Percentiles rank a stretch among this genome's conserved stretches.
phyloP scores from a whole-genome alignment of 1,140 invertebrate species.

The Drosophila carrolli region DNA sequence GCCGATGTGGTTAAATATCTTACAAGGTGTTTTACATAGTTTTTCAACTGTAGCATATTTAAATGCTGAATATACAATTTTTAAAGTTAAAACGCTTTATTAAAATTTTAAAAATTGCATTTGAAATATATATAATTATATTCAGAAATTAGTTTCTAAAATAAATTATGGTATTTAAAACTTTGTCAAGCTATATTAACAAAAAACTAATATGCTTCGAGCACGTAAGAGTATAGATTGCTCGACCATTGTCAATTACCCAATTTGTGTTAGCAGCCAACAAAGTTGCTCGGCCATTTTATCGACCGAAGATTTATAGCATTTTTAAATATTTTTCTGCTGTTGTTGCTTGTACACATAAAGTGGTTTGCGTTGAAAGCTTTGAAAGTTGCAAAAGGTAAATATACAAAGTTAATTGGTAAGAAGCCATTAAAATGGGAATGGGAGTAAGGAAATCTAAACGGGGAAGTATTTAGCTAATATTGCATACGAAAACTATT shows the following conservation, averaged over 20 bases:
- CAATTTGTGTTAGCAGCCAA: conserved; percentile 46
- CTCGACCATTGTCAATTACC: conserved; percentile 54
- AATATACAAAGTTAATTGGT: conserved; percentile 35
- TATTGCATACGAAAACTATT: not conserved
- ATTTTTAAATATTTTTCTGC: conserved; percentile 65
- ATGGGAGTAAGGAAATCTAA: conserved; percentile 15
- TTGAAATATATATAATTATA: too few relatives aligned
- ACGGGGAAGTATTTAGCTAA: conserved; percentile 42
- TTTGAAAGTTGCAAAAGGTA: conserved; percentile 42
- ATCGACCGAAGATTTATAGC: conserved; percentile 70
- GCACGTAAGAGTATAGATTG: conserved; percentile 16
- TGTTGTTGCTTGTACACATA: conserved; percentile 24
- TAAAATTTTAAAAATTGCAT: too few relatives aligned
- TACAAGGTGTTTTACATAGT: not conserved
- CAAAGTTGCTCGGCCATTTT: conserved; percentile 53
- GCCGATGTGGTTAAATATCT: not conserved
- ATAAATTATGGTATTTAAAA: too few relatives aligned
- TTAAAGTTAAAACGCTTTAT: too few relatives aligned
- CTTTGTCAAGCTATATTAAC: not conserved
- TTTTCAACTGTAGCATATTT: not conserved
- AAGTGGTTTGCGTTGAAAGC: conserved; percentile 51
- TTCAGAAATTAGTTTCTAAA: too few relatives aligned
- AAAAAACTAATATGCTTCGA: not conserved
- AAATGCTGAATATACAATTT: too few relatives aligned
- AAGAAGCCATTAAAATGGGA: conserved; percentile 33